phyloP scores from a whole-genome alignment of 2,113 vertebrate genomes.

The Zosterops borbonicus region DNA sequence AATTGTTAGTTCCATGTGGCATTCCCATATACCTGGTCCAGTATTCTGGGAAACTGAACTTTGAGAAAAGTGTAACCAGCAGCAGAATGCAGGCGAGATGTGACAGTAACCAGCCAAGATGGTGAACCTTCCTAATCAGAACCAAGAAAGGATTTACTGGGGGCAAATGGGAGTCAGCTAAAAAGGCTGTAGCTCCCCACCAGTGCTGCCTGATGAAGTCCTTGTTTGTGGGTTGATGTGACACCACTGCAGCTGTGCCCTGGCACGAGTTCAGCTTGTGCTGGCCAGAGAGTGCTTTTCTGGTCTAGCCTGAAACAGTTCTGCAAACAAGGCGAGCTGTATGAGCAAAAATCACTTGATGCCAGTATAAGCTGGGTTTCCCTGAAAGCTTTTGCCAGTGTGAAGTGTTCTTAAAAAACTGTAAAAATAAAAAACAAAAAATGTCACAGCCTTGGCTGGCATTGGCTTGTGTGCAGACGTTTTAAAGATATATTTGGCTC shows the following conservation, averaged over 20 bases:
- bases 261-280: not conserved
- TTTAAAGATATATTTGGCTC: slow-evolving; percentile 41
- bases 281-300: slow-evolving; percentile 1
- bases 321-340: slow-evolving; percentile 45
- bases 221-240: not conserved
- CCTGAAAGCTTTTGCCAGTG: slow-evolving; percentile 35
- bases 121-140: not conserved
- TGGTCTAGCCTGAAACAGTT: not conserved
- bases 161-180: not conserved
- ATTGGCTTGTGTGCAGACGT: not conserved
- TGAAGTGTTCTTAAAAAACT: slow-evolving; percentile 57
- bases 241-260: not conserved
- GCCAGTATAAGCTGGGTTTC: slow-evolving; percentile 53
- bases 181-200: not conserved
- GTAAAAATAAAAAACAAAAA: slow-evolving; percentile 32
- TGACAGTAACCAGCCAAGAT: not conserved
- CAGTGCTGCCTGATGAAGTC: not conserved
- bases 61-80: not conserved
- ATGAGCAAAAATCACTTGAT: slow-evolving; percentile 35
- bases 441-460: slow-evolving; percentile 48
- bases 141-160: not conserved
- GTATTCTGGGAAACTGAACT: not conserved
- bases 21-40: not conserved
- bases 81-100: not conserved
- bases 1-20: not conserved